These are phyloP conservation scores for Pangasius sanitwongsei DNA, from an alignment of 2,797 vertebrate genomes.

Conservation along the genomic window DNA sequence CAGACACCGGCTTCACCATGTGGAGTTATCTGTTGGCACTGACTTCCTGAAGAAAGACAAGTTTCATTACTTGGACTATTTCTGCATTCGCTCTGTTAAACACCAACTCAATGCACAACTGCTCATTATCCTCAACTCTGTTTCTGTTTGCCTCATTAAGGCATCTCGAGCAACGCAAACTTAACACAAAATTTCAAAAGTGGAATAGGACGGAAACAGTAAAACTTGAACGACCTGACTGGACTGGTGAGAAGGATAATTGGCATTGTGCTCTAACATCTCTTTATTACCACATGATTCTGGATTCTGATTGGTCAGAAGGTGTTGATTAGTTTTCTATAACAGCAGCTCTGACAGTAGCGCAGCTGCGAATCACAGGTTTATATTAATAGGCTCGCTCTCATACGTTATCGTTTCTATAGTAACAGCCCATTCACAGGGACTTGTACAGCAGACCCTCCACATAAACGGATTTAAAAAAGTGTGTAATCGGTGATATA, in stretches of 20 bases:
- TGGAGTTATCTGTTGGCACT: background rate
- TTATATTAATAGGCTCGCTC: background rate
- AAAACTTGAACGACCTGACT: background rate
- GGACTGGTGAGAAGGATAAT: background rate
- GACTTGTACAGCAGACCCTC: background rate
- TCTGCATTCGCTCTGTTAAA: conserved; percentile 13
- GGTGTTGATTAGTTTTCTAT: too few relatives aligned
- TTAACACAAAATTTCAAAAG: background rate
- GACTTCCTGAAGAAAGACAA: background rate
- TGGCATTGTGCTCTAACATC: background rate
- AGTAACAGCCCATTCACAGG: background rate
- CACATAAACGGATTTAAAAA: too few relatives aligned
- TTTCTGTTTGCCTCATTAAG: conserved; percentile 23
- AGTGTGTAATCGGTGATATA: too few relatives aligned
- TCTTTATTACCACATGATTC: background rate
- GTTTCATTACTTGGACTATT: conserved; percentile 10
- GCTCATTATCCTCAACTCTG: conserved; percentile 27
- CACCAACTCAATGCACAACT: background rate
- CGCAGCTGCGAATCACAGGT: background rate
- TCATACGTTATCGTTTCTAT: background rate
- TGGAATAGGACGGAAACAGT: background rate
- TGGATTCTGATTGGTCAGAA: background rate
- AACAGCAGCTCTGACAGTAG: background rate
- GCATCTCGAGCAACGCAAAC: background rate
- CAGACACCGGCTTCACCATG: background rate